phyloP scores from a whole-genome alignment of 2,113 vertebrate species.

The Numida meleagris region DNA sequence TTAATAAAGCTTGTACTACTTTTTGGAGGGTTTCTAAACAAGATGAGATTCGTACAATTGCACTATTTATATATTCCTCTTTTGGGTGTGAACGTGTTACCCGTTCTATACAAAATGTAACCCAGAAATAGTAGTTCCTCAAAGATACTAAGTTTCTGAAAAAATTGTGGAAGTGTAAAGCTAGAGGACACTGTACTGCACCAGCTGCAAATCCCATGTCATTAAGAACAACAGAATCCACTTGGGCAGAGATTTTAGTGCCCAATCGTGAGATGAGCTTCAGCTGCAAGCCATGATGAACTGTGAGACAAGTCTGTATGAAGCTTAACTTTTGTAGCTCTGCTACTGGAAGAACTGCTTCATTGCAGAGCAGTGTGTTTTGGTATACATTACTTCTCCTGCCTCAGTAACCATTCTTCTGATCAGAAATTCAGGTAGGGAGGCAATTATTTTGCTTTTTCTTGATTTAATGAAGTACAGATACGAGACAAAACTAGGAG shows the following conservation, averaged over 20 bases:
- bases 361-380: not conserved
- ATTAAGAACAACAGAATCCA: not conserved
- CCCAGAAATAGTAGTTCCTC: not conserved
- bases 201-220: not conserved
- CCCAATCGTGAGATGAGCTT: not conserved
- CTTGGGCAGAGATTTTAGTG: not conserved
- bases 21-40: not conserved
- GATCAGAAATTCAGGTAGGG: not conserved
- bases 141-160: not conserved
- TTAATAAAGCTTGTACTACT: not conserved
- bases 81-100: not conserved
- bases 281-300: not conserved
- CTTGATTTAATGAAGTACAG: not conserved
- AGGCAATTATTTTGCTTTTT: not conserved
- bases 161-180: not conserved
- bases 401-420: rapidly evolving
- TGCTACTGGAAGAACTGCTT: not conserved
- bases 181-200: not conserved
- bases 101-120: not conserved
- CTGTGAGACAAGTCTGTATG: not conserved
- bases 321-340: not conserved
- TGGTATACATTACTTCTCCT: not conserved
- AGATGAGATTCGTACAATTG: not conserved
- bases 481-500: not conserved
- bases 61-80: not conserved